These are phyloP conservation scores for cat (Felis catus) DNA, from an alignment of 2,113 vertebrate species.

Conservation along the genomic window DNA sequence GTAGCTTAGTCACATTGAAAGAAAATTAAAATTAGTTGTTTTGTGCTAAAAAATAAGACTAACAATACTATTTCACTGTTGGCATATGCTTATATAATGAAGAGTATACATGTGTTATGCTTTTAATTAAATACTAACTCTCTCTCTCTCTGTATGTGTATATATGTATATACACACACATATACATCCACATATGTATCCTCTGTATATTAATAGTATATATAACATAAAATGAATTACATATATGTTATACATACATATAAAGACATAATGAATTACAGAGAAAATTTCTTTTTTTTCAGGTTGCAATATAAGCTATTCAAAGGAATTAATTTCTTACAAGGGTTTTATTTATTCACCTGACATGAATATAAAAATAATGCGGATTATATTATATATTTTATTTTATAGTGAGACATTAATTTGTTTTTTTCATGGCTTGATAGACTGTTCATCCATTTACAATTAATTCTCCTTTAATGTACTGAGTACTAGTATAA, in stretches of 20 bases:
- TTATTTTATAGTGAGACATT: background rate
- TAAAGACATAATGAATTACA: background rate
- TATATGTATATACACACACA: background rate
- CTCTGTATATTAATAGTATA: background rate
- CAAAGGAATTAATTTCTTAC: background rate
- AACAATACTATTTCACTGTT: background rate
- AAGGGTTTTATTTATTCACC: background rate
- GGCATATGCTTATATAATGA: background rate
- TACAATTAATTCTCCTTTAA: background rate
- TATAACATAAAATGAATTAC: background rate
- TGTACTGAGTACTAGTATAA: background rate
- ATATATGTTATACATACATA: background rate
- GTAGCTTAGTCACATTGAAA: background rate
- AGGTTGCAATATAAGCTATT: background rate
- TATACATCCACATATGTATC: background rate
- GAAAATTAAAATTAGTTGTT: slow-evolving; percentile 3
- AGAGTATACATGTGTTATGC: background rate
- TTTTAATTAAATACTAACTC: background rate
- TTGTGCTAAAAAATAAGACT: background rate
- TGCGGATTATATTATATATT: background rate
- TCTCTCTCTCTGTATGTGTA: background rate
- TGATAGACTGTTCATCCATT: background rate
- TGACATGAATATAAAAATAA: background rate
- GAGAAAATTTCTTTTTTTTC: background rate
- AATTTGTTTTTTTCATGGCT: background rate